Evolutionary conservation across 2,888 invertebrate species (phyloP).

Genomic region (Aquatica leii): DNA sequence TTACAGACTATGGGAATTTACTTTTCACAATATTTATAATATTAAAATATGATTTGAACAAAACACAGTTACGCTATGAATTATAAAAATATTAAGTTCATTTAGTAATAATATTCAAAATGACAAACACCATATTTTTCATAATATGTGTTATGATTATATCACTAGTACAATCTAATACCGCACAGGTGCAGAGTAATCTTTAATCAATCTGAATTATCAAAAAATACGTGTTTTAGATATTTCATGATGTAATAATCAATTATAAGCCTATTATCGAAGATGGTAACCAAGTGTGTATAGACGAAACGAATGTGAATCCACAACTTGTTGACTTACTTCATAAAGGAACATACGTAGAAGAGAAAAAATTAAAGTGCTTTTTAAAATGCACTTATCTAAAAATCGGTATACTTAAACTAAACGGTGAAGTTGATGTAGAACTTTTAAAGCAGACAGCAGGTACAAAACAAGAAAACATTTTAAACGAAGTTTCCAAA

Average conservation of each 20-base stretch:
- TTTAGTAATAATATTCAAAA: too few species aligned
- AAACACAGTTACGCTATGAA: too few species aligned
- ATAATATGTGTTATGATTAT: too few species aligned
- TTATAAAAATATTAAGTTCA: too few species aligned
- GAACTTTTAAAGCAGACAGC: not conserved
- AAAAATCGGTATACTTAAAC: not conserved
- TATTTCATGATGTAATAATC: not conserved
- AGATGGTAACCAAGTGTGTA: not conserved
- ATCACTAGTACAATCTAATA: too few species aligned
- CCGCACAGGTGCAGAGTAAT: too few species aligned
- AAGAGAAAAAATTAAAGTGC: slow-evolving; percentile 1
- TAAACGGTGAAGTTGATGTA: not conserved
- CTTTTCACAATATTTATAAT: too few species aligned
- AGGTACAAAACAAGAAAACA: not conserved
- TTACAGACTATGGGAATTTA: too few species aligned
- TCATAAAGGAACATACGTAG: not conserved
- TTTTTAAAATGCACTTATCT: not conserved
- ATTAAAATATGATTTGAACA: too few species aligned
- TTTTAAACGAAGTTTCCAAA: not conserved
- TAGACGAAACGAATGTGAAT: not conserved
- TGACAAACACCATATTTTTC: too few species aligned
- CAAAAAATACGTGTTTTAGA: too few species aligned
- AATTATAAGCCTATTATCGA: not conserved
- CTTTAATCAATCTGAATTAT: too few species aligned
- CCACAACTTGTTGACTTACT: not conserved